A percentile compares a stretch with the other conserved stretches of the same genome.
These are phyloP conservation scores for Sylvia atricapilla DNA, from an alignment of 2,113 vertebrate genomes.

Conservation along the genomic window DNA sequence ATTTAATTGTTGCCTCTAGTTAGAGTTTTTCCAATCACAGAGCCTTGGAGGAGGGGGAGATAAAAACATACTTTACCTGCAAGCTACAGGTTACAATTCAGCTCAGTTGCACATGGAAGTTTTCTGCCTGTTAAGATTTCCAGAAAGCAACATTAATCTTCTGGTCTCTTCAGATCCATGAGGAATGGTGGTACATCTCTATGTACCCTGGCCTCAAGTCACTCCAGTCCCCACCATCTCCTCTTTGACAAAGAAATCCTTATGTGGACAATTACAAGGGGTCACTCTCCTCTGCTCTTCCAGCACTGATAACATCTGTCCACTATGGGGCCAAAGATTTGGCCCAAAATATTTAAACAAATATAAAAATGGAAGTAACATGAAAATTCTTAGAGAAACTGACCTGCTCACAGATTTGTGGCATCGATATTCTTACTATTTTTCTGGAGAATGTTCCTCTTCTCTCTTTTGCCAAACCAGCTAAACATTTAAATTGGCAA, in stretches of 20 bases:
- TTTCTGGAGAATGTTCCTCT: not conserved
- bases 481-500: slow-evolving; percentile 43
- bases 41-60: not conserved
- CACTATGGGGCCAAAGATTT: not conserved
- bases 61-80: not conserved
- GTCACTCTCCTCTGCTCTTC: not conserved
- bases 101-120: not conserved
- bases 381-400: not conserved
- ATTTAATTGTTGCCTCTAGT: not conserved
- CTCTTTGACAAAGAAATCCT: not conserved
- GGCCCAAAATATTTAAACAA: not conserved
- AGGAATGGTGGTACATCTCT: not conserved
- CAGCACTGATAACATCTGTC: not conserved
- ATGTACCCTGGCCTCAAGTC: not conserved
- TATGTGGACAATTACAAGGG: not conserved
- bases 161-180: not conserved
- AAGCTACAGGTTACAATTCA: not conserved
- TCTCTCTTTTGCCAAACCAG: slow-evolving; percentile 27
- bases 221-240: not conserved
- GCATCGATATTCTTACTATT: not conserved
- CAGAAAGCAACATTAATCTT: not conserved
- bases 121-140: slow-evolving; percentile 4
- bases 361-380: not conserved
- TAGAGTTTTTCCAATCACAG: not conserved
- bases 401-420: not conserved